Conservation (phyloP, 1,140 invertebrate species). For the Mercenaria mercenaria region DNA sequence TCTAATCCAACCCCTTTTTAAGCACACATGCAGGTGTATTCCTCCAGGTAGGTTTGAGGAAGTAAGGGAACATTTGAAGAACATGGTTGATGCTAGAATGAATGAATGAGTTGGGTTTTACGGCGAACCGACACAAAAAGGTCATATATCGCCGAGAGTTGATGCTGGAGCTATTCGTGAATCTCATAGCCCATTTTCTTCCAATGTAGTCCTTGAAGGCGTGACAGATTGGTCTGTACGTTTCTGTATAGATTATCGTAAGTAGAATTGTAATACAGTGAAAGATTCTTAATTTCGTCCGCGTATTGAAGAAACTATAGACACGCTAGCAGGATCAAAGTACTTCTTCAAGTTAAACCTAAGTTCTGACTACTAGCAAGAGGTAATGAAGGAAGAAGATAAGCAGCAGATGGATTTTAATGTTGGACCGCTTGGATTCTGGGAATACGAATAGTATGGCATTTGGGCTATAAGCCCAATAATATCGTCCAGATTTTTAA, state of each 20-base stretch:
- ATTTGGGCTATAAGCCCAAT: slow-evolving; percentile 9
- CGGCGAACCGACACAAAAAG: too few relatives aligned
- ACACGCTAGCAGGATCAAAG: background rate
- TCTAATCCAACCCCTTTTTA: slow-evolving; percentile 25
- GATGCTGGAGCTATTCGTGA: slow-evolving; percentile 8
- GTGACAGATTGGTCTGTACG: slow-evolving; percentile 5
- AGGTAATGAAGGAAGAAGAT: background rate
- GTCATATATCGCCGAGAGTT: too few relatives aligned
- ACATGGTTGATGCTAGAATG: slow-evolving; percentile 36
- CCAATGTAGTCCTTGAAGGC: slow-evolving; percentile 17
- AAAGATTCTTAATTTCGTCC: slow-evolving; percentile 25
- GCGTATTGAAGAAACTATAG: background rate
- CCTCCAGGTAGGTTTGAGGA: slow-evolving; percentile 27
- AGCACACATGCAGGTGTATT: background rate
- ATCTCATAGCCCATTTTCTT: background rate
- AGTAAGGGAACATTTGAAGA: slow-evolving; percentile 20
- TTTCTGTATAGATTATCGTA: slow-evolving; percentile 17
- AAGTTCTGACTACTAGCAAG: background rate
- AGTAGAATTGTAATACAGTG: background rate
- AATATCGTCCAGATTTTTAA: too few relatives aligned
- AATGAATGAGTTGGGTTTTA: too few relatives aligned
- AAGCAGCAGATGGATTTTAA: slow-evolving; percentile 34
- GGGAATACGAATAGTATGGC: slow-evolving; percentile 14
- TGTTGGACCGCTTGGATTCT: background rate
- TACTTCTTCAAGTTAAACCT: slow-evolving; percentile 13